Base-by-base conservation (phyloP, 1,140 invertebrate genomes). In the Globodera ellingtonae region DNA sequence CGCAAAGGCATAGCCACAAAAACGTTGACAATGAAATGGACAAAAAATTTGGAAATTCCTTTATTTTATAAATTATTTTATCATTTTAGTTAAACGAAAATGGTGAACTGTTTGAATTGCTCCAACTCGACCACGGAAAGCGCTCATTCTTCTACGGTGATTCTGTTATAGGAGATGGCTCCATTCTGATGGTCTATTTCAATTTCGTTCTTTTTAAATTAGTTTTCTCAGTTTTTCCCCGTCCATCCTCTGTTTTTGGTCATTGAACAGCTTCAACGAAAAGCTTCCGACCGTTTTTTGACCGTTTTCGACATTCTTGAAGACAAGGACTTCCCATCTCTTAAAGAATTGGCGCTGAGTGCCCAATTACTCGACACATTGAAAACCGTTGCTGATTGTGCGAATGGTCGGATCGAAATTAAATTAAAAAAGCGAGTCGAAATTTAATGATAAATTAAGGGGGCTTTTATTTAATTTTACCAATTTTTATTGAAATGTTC, bases 31-130 rank as follows among this genome's bases (percentile, higher is more conserved):
- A 13, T 52, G 50, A 4, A 13, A 52, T 7, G 10, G 4, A 9
- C 50, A 13, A 52, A 52, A 52, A n/a, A n/a, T n/a, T 13, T 13
- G 10, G 7, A 52, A 24, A 13, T 9, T 52, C 7, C 10, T 52
- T 13, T 5, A 67, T 8, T 10, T 67, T 67, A 8, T 67, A 67
- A 67, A 67, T 13, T 4, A 67, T 67, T 67, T 67, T 44, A 44
- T 15, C 35, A 44, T 67, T 75, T 7, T 46, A 77, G 75, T 48
- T 77, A 18, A 62, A 77, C 10, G 69, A 77, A 67, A 35, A 69
- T 15, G 75, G 75, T 18, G 65, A 77, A 62, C 59, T 62, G 13
- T 67, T 65, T 77, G 75, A 77, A 77, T n/a, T 77, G 13, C 48
- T 77, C 50, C 47, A 47, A 47, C 0, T 77, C 47, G 75, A 77